Base-by-base conservation (phyloP, 2,888 invertebrate species). In the Dasypogon diadema region DNA sequence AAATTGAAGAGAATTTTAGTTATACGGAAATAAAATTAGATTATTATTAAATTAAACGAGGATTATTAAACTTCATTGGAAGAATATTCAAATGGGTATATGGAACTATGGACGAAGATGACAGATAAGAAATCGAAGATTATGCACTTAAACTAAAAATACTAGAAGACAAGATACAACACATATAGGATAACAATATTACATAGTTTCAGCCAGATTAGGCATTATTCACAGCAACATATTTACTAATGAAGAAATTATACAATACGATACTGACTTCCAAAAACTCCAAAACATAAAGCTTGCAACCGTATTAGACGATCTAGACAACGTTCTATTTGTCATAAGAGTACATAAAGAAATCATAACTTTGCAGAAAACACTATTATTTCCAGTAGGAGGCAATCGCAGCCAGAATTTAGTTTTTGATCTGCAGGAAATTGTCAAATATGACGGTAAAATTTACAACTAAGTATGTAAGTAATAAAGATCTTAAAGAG, bases 221-320 rank as follows among this genome's bases (percentile, higher is more conserved):
- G 56, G 68, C 10, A 54, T 65, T 14, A 16, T 68, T 34, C 37
- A 55, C 21, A 26, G 68, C 12, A 75, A 68, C 26, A 75, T 75
- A 30, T 10, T 58, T 26, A 56, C 56, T 1, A 70, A 56, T 56
- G 75, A 70, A 30, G 58, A 54, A 54, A 54, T 54, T 54, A 3
- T 3, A 3, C 1, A 54, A 21, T 58, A 58, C 6, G 1, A 34
- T 8, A 58, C 34, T n/a, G 34, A 58, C 34, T 14, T 58, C 6
- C 34, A 58, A 10, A 75, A 75, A 75, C 22, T 75, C 51, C 34
- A 75, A 22, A 72, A 75, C 42, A 60, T 72, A 22, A 58, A 75
- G 10, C 68, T 60, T 18, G 60, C 14, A n/a, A 55, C 24, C 1
- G 34, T 46, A 22, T 24, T 46, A 22, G 58, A 73, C 10, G 48